phyloP scores from a whole-genome alignment of 1,140 invertebrate species.

The Anoplophora glabripennis region DNA sequence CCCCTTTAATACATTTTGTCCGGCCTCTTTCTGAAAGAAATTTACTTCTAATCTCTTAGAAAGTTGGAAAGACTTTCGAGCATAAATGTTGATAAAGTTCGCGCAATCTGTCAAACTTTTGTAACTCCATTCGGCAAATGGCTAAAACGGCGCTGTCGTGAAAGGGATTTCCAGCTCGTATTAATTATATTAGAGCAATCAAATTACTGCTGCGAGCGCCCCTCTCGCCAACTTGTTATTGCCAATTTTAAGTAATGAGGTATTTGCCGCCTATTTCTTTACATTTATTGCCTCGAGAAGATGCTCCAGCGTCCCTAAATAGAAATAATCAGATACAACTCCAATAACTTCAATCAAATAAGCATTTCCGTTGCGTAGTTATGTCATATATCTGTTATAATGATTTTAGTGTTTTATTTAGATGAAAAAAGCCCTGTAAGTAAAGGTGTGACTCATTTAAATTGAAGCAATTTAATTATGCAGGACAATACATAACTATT shows the following conservation, averaged over 20 bases:
- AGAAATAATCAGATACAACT: too few species aligned
- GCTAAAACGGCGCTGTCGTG: slow-evolving; percentile 25
- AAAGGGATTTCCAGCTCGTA: slow-evolving; percentile 28
- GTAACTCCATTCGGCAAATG: slow-evolving; percentile 29
- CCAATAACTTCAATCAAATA: too few species aligned
- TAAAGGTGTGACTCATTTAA: too few species aligned
- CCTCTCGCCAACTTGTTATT: slow-evolving; percentile 2
- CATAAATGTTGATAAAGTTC: slow-evolving; percentile 33
- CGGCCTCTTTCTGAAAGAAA: slow-evolving; percentile 17
- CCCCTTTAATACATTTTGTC: slow-evolving; percentile 19
- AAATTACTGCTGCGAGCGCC: background rate
- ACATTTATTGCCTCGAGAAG: too few species aligned
- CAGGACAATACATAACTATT: too few species aligned
- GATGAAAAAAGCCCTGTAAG: too few species aligned
- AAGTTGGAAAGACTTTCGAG: slow-evolving; percentile 17
- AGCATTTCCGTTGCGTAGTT: too few species aligned
- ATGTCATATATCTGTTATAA: too few species aligned
- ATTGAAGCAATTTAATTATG: too few species aligned
- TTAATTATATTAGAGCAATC: slow-evolving; percentile 25
- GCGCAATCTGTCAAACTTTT: slow-evolving; percentile 33
- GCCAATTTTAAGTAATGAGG: slow-evolving; percentile 8
- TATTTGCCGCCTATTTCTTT: too few species aligned
- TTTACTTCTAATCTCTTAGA: slow-evolving; percentile 23
- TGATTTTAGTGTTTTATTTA: too few species aligned
- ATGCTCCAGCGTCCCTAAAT: too few species aligned